A percentile compares a stretch with the other conserved stretches of the same genome.
Conservation (phyloP, 1,140 invertebrate species). For the Zophobas atratus region DNA sequence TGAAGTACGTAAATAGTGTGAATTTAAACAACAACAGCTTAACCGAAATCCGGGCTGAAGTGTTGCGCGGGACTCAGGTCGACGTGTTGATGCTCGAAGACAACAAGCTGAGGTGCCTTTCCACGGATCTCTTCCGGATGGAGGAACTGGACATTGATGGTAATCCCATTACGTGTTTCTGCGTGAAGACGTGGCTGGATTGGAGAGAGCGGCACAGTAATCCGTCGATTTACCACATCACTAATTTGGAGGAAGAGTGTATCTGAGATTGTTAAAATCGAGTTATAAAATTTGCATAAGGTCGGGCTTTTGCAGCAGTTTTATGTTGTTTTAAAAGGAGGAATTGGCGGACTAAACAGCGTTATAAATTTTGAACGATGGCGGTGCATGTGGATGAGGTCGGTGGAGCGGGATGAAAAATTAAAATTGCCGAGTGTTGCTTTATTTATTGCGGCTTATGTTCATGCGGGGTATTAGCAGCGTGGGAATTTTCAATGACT, state of each 20-base stretch:
- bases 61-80: neutral
- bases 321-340: slow-evolving; percentile 1
- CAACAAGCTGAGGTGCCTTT: slow-evolving; percentile 23
- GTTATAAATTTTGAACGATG: neutral
- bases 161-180: slow-evolving; percentile 54
- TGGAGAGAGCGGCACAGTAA: slow-evolving; percentile 45
- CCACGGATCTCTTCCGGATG: slow-evolving; percentile 28
- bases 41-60: neutral
- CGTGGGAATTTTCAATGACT: no score
- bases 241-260: slow-evolving; percentile 28
- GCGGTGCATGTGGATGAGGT: no score
- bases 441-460: no score
- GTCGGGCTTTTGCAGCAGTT: slow-evolving; percentile 1
- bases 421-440: no score
- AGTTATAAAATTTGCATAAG: neutral
- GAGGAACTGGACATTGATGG: slow-evolving; percentile 50
- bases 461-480: no score
- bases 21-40: slow-evolving; percentile 52
- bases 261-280: neutral
- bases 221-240: slow-evolving; percentile 24
- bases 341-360: neutral
- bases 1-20: slow-evolving; percentile 43
- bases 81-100: slow-evolving; percentile 17
- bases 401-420: no score
- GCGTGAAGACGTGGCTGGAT: slow-evolving; percentile 49